Conservation (phyloP, 2,113 vertebrate genomes). For the Zosterops lateralis region DNA sequence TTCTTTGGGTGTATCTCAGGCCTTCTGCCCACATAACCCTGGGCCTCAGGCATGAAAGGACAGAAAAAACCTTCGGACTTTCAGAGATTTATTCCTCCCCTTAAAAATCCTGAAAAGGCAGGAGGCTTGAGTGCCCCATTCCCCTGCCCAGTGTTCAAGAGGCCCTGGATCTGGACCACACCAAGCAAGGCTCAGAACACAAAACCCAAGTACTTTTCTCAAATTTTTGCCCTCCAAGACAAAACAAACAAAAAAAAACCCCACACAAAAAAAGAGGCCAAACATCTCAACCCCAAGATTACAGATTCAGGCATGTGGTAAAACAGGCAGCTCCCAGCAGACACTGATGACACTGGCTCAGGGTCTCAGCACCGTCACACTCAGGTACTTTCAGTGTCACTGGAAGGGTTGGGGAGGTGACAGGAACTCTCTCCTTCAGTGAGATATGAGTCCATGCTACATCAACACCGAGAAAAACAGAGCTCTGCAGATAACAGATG, state of each 20-base stretch:
- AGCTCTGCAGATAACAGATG: not conserved
- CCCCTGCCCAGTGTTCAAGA: not conserved
- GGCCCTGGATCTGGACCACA: not conserved
- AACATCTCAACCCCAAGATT: not conserved
- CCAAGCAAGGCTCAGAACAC: not conserved
- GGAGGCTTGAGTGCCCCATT: not conserved
- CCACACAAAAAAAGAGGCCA: not conserved
- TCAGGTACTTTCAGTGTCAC: not conserved
- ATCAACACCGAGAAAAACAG: not conserved
- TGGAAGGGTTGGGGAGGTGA: not conserved
- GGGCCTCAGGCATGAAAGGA: not conserved
- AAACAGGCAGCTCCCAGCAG: not conserved
- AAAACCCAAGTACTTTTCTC: not conserved
- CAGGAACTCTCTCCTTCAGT: not conserved
- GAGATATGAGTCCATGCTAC: not conserved
- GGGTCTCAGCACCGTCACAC: fast-evolving
- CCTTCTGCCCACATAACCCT: not conserved
- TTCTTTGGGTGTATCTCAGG: not conserved
- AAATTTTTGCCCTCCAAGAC: not conserved
- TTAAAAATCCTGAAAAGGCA: not conserved
- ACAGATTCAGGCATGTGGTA: not conserved
- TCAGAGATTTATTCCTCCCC: not conserved
- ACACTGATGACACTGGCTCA: not conserved
- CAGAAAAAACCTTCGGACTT: not conserved
- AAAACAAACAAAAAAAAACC: not conserved